Evolutionary conservation across 2,113 vertebrate genomes (phyloP), one percentile per base, ranked within the genome.

Genomic region (Taurulus bubalis): DNA sequence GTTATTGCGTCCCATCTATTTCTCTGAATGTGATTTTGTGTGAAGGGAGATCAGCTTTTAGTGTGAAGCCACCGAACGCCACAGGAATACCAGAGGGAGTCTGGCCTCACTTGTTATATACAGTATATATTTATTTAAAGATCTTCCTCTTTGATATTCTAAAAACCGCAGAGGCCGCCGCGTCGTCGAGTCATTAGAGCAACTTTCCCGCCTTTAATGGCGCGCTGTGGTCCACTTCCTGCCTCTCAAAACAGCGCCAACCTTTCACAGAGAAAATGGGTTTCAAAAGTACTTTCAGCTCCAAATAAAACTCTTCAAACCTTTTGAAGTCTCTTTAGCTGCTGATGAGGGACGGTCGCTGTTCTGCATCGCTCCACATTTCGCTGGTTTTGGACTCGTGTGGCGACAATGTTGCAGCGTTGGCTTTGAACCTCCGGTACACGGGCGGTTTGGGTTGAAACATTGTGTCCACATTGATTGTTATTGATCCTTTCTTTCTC

Each of bases 401-500:
- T 62, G 30, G 63, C 47, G 2, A 32, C 30, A 69, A 9, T 76
- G 24, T 59, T 62, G 36, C 15, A 66, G 4, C n/a, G 56, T 24
- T 64, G 38, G 20, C 55, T 73, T 56, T 79, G 40, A 78, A 18
- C 40, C 60, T 22, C 76, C 47, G 11, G 16, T 34, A 8, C 24
- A 9, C 28, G 15, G 36, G 45, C 56, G 85, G 28, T 53, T 66
- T 51, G 5, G 73, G 40, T 9, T 86, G 30, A 89, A 78, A 56
- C 77, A 0, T 69, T 3, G n/a, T 87, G 80, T 87, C 49, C 45
- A 64, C 36, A 40, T 69, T 85, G 71, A 77, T 45, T 87, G 76
- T 84, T 53, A 89, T 91, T 93, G 87, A 92, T 90, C 73, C 75
- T 88, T 87, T 90, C 78, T 92, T 82, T 94, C 88, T 94, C 83